Conservation (phyloP, 23 tunicate species). For the Oikopleura dioica region DNA sequence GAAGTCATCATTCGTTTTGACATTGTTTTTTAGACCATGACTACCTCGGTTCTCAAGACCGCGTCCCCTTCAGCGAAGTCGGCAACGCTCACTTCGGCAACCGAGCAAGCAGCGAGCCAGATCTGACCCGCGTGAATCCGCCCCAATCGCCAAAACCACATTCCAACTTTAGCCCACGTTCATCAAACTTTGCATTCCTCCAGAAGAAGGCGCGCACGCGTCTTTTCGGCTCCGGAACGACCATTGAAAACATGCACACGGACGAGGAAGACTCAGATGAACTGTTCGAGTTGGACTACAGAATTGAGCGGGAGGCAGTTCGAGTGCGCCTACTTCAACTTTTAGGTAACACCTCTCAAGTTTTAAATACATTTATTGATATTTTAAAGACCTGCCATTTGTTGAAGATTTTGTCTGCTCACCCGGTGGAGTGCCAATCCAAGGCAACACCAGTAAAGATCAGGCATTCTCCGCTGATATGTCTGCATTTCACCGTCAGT, state of each 20-base stretch:
- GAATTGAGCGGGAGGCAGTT: slow-evolving; percentile 2
- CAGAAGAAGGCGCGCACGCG: neutral
- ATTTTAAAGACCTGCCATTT: neutral
- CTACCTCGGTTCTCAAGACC: neutral
- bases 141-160: neutral
- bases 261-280: neutral
- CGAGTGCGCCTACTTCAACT: neutral
- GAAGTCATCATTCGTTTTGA: no score
- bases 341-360: neutral
- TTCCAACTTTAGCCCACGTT: neutral
- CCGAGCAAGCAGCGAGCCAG: neutral
- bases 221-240: neutral
- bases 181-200: neutral
- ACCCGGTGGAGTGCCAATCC: neutral
- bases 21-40: no score
- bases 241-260: neutral
- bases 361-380: neutral
- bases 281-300: neutral
- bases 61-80: neutral
- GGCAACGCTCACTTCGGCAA: neutral
- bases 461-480: neutral
- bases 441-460: neutral
- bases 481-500: neutral
- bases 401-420: neutral
- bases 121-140: neutral